phyloP scores from a whole-genome alignment of 2,888 invertebrate species.

The Drosophila pullipes region DNA sequence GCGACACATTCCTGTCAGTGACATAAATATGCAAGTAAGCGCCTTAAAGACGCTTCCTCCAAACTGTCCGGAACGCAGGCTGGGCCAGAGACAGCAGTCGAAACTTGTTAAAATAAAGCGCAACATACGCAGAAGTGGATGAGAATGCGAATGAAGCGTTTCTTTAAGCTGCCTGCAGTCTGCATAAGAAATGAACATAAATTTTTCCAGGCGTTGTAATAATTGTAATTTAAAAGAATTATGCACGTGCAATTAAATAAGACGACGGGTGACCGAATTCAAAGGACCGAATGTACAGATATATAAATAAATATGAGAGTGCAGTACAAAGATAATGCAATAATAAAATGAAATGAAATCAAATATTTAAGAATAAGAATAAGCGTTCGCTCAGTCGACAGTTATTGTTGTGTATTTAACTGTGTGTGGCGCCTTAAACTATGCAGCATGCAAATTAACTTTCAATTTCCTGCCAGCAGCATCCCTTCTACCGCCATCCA shows the following conservation, averaged over 20 bases:
- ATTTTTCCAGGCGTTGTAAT: slow-evolving; percentile 67
- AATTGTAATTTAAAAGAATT: slow-evolving; percentile 80
- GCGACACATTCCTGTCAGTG: slow-evolving; percentile 61
- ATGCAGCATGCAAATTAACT: slow-evolving; percentile 79
- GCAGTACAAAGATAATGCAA: slow-evolving; percentile 69
- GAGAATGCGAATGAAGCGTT: slow-evolving; percentile 23
- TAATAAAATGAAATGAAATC: slow-evolving; percentile 63
- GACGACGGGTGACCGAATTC: slow-evolving; percentile 38
- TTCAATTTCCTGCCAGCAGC: slow-evolving; percentile 70
- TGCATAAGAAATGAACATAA: slow-evolving; percentile 75
- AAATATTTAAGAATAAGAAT: slow-evolving; percentile 60
- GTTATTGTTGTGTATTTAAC: slow-evolving; percentile 78
- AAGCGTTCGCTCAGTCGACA: slow-evolving; percentile 57
- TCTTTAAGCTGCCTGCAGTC: slow-evolving; percentile 58
- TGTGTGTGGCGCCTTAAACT: slow-evolving; percentile 66
- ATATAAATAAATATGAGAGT: slow-evolving; percentile 58
- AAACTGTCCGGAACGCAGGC: slow-evolving; percentile 19
- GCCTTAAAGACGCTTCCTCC: slow-evolving; percentile 64
- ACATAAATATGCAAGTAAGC: slow-evolving; percentile 80
- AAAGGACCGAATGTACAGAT: slow-evolving; percentile 1
- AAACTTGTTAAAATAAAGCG: slow-evolving; percentile 71
- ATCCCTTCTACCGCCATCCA: background rate
- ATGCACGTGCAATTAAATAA: slow-evolving; percentile 81
- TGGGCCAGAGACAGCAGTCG: slow-evolving; percentile 16
- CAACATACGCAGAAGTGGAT: slow-evolving; percentile 28